Evolutionary conservation across 2,797 vertebrate genomes (phyloP), one percentile per base, ranked within the genome.

Genomic region (Sebastes variabilis): DNA sequence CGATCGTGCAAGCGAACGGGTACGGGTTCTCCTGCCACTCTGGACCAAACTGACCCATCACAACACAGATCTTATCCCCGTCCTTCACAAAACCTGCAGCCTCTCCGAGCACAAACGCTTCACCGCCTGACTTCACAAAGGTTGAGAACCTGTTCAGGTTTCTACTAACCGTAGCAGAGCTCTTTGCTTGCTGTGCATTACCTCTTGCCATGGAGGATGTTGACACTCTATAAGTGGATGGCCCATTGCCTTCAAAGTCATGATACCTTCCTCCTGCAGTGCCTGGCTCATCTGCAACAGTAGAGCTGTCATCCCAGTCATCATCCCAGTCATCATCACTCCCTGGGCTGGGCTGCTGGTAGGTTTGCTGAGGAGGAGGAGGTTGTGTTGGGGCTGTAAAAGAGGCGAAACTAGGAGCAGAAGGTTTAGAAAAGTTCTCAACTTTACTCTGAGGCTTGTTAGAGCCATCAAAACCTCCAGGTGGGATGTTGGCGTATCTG

Each of bases 11-110:
- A 49, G 91, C 77, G 88, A 99, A 99, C 0, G 98, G 98, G 81
- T 99, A 99, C 0, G 98, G 99, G 88, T 99, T 99, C 91, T 98
- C 98, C 87, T 99, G 98, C 99, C 99, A 99, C 94, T 98, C 97
- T 0, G 98, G 98, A 0, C 98, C 98, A 0, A 96, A 87, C 38
- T 97, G 93, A 2, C 97, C 97, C 93, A 97, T 94, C 79, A 97
- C 97, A 81, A 99, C 98, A 0, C 97, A 99, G 80, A 99, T 94
- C 92, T 98, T 98, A 88, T 99, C 98, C 1, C 98, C 98, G 0
- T 99, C 98, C 88, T 98, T 98, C 62, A 99, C 97, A 6, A 99
- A 99, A 3, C 98, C 98, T 0, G 97, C 90, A 0, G 97, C 97
- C 89, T 99, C 97, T 0, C 98, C 98, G 1, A 99, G 94, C 79